phyloP scores from a whole-genome alignment of 2,113 vertebrate species.

The Plecturocebus donacophilus region DNA sequence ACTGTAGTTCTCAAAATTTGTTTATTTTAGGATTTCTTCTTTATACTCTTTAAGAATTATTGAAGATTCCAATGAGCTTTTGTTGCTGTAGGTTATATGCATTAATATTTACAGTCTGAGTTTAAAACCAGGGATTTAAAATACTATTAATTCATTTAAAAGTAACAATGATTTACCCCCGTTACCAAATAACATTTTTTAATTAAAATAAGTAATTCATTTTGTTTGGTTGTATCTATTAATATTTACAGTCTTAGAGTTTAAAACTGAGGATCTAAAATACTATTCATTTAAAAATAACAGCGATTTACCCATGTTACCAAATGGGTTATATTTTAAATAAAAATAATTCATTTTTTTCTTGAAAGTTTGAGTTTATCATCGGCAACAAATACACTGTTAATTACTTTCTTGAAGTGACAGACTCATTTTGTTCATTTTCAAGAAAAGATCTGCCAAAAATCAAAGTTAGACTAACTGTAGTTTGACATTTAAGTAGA shows the following conservation, averaged over 20 bases:
- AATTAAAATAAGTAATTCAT: background rate
- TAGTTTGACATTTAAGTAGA: slow-evolving; percentile 46
- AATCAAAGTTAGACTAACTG: background rate
- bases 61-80: background rate
- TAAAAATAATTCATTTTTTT: slow-evolving; percentile 23
- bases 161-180: background rate
- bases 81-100: background rate
- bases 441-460: background rate
- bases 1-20: background rate
- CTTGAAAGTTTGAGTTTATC: slow-evolving; percentile 34
- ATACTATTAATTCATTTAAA: background rate
- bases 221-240: background rate
- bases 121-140: slow-evolving; percentile 4
- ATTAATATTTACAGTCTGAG: background rate
- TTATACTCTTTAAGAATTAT: background rate
- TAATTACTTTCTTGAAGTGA: slow-evolving; percentile 20
- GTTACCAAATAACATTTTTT: slow-evolving; percentile 20
- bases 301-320: background rate
- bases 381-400: background rate
- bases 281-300: slow-evolving; percentile 30
- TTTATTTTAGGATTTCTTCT: background rate
- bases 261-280: slow-evolving; percentile 6
- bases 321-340: background rate
- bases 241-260: background rate
- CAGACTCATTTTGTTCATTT: slow-evolving; percentile 44